Evolutionary conservation across 2,888 invertebrate genomes (phyloP).

Genomic region (Napeogenes sylphis): DNA sequence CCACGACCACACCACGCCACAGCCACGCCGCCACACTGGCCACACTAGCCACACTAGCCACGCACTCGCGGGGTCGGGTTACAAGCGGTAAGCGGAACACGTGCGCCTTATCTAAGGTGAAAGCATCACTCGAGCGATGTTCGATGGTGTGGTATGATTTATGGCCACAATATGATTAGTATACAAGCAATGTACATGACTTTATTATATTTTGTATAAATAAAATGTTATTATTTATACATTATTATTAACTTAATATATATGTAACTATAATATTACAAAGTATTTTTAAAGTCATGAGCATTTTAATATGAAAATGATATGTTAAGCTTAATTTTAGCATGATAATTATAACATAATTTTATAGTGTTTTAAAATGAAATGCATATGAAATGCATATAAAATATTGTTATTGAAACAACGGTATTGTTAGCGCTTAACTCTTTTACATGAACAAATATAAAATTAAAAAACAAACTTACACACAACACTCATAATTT

Average conservation of each 20-base stretch:
- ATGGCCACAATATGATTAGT: background rate
- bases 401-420: no score
- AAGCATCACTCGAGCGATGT: background rate
- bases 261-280: no score
- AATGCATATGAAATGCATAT: no score
- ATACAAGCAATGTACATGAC: background rate
- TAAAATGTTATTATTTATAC: background rate
- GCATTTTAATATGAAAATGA: background rate
- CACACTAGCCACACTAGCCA: background rate
- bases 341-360: background rate
- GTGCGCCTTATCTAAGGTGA: background rate
- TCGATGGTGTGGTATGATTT: background rate
- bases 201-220: background rate
- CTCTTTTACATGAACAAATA: no score
- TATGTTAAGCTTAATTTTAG: background rate
- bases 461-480: no score
- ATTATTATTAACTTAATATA: background rate
- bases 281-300: background rate
- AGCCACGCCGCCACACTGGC: background rate
- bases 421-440: no score
- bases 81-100: background rate
- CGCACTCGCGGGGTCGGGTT: background rate
- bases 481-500: no score
- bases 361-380: no score
- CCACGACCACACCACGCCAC: conserved; percentile 5